These are phyloP conservation scores for Psylliodes chrysocephalus DNA, from an alignment of 2,888 invertebrate genomes.

Conservation along the genomic window DNA sequence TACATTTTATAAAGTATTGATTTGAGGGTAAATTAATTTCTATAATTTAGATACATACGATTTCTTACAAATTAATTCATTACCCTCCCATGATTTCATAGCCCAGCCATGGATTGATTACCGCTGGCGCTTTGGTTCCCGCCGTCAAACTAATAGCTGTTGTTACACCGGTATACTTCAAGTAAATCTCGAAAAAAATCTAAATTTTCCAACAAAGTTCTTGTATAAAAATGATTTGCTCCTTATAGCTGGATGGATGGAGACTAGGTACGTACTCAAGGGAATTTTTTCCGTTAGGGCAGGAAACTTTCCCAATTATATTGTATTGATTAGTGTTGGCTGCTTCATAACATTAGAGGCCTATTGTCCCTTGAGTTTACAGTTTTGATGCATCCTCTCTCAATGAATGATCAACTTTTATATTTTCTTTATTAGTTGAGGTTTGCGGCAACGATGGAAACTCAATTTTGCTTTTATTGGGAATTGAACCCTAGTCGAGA, in stretches of 20 bases:
- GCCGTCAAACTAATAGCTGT: no score
- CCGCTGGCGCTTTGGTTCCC: no score
- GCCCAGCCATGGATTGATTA: no score
- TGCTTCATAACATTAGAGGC: conserved; percentile 17
- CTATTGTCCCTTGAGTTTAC: conserved; percentile 12
- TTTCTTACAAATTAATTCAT: no score
- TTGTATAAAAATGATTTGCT: conserved; percentile 4
- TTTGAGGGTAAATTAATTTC: no score
- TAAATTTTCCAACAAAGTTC: neutral
- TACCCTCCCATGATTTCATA: no score
- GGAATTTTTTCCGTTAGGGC: conserved; percentile 16
- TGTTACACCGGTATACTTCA: no score
- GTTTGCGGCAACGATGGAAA: neutral
- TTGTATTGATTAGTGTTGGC: conserved; percentile 17
- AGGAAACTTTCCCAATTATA: conserved; percentile 19
- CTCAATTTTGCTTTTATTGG: no score
- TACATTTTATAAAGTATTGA: no score
- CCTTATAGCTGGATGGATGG: conserved; percentile 2
- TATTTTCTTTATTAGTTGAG: conserved; percentile 3
- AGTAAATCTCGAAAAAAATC: no score
- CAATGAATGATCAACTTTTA: conserved; percentile 1
- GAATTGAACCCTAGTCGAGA: no score
- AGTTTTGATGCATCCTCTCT: conserved; percentile 13
- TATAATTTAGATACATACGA: no score
- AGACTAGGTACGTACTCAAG: neutral